Conservation (phyloP, 1,140 invertebrate genomes). For the Sesamia nonagrioides region DNA sequence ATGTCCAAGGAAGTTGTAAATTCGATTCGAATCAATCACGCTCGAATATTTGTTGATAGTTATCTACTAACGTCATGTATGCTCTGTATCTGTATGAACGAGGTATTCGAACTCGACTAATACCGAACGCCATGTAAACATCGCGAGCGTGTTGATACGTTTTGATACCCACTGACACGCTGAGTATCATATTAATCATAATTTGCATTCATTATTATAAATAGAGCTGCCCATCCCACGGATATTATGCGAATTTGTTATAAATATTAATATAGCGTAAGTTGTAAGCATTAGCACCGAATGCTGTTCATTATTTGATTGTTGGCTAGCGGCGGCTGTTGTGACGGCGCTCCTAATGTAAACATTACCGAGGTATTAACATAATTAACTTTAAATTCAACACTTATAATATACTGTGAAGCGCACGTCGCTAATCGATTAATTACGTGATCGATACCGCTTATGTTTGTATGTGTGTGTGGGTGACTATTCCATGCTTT, state of each 20-base stretch:
- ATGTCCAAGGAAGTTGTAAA: constrained; percentile 12
- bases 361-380: constrained; percentile 31
- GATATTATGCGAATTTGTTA: constrained; percentile 19
- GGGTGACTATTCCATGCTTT: no score
- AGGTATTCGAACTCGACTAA: neutral
- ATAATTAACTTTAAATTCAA: constrained; percentile 46
- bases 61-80: neutral
- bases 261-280: constrained; percentile 13
- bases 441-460: constrained; percentile 20
- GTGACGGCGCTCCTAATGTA: constrained; percentile 31
- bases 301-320: neutral
- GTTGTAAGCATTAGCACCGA: neutral
- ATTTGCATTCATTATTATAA: constrained; percentile 22
- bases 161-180: constrained; percentile 11
- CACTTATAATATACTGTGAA: constrained; percentile 14
- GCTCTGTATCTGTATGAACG: neutral
- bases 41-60: neutral
- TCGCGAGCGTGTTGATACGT: neutral
- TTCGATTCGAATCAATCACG: neutral
- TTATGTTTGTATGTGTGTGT: neutral
- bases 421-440: neutral
- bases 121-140: neutral
- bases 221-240: constrained; percentile 9
- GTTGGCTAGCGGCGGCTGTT: neutral
- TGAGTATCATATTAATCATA: constrained; percentile 15